These are phyloP conservation scores for Halictus ligatus DNA, from an alignment of 2,888 invertebrate genomes.

Conservation along the genomic window DNA sequence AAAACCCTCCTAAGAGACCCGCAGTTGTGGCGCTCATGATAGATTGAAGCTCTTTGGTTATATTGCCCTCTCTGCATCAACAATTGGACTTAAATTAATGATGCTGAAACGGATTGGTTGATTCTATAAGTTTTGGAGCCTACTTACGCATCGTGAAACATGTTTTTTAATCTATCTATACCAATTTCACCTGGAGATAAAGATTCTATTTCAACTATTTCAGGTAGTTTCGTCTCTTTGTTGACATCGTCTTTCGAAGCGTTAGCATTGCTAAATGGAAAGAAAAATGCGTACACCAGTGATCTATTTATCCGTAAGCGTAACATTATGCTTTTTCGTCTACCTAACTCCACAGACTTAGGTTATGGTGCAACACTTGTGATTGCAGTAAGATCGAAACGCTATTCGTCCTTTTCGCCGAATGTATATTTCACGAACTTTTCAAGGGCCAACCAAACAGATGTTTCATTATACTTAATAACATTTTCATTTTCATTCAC, in stretches of 20 bases:
- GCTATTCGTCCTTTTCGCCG: background rate
- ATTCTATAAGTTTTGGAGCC: background rate
- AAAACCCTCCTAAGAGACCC: slow-evolving; percentile 86
- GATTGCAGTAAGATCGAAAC: background rate
- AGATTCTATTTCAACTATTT: background rate
- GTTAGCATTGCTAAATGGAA: slow-evolving; percentile 21
- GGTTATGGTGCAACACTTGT: slow-evolving; percentile 17
- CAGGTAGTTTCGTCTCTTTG: background rate
- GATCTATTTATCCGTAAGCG: background rate
- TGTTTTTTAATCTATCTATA: slow-evolving; percentile 29
- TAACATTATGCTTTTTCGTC: slow-evolving; percentile 20
- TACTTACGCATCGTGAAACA: slow-evolving; percentile 32
- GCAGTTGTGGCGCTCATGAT: background rate
- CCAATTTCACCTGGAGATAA: background rate
- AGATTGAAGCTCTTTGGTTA: slow-evolving; percentile 86
- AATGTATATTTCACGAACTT: background rate
- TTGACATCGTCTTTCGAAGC: background rate
- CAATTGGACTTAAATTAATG: background rate
- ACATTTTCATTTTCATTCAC: background rate
- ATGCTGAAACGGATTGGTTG: background rate
- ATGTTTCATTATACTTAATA: background rate
- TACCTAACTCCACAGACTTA: background rate
- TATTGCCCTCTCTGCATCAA: slow-evolving; percentile 88
- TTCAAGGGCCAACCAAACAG: background rate
- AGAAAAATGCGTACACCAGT: background rate